These are phyloP conservation scores for Parascotia fuliginaria DNA, from an alignment of 2,888 invertebrate genomes.

Conservation along the genomic window DNA sequence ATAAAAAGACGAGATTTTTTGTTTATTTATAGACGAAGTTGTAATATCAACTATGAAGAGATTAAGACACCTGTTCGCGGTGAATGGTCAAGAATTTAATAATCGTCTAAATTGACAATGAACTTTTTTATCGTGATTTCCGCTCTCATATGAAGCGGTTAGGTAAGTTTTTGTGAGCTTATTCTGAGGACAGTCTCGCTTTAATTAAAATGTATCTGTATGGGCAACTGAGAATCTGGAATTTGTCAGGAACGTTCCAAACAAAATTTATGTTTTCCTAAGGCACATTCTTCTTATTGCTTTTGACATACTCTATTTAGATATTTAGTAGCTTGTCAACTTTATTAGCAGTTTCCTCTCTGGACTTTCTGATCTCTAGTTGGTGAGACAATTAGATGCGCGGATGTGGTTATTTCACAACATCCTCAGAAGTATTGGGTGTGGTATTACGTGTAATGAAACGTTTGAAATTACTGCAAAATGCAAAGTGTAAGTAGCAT, in stretches of 20 bases:
- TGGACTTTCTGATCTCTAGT: slow-evolving; percentile 35
- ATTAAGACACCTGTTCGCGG: slow-evolving; percentile 36
- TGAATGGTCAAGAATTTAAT: slow-evolving; percentile 32
- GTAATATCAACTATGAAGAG: slow-evolving; percentile 18
- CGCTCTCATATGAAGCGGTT: slow-evolving; percentile 17
- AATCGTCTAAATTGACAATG: slow-evolving; percentile 30
- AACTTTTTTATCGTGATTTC: slow-evolving; percentile 16
- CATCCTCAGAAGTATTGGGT: slow-evolving; percentile 59
- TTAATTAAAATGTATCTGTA: not conserved
- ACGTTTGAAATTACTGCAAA: slow-evolving; percentile 59
- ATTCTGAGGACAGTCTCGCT: not conserved
- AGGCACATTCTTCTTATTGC: slow-evolving; percentile 14
- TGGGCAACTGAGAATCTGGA: no score
- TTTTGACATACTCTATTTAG: slow-evolving; percentile 28
- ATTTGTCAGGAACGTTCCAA: slow-evolving; percentile 19
- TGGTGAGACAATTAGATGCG: slow-evolving; percentile 61
- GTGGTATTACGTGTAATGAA: slow-evolving; percentile 65
- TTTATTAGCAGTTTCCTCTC: slow-evolving; percentile 42
- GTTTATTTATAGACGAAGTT: slow-evolving; percentile 22
- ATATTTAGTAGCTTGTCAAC: slow-evolving; percentile 32
- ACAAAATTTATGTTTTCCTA: slow-evolving; percentile 23
- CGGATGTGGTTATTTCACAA: slow-evolving; percentile 72
- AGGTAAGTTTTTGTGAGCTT: not conserved
- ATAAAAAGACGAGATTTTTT: slow-evolving; percentile 3
- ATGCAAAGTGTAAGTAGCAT: slow-evolving; percentile 44